Percentiles rank a stretch among this genome's conserved stretches.
Conservation (phyloP, 2,113 vertebrate genomes). For the Anhinga rufa region DNA sequence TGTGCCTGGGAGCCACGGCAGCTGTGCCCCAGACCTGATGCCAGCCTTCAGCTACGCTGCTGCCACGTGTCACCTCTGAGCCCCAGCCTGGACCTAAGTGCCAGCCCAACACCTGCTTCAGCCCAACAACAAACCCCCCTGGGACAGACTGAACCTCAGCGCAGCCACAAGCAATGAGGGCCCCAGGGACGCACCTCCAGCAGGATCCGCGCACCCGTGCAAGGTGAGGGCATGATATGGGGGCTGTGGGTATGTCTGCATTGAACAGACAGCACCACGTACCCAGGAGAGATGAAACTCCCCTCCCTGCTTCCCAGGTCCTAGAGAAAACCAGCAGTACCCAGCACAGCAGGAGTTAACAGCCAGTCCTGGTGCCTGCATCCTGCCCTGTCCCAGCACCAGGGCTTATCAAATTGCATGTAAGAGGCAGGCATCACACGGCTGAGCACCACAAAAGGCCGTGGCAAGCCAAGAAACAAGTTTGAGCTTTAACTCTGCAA, state of each 20-base stretch:
- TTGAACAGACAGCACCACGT: fast-evolving
- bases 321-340: neutral
- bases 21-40: neutral
- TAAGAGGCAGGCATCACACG: neutral
- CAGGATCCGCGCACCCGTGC: fast-evolving
- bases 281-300: neutral
- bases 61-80: neutral
- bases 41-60: neutral
- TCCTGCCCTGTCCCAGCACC: conserved; percentile 47
- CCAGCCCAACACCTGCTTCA: neutral
- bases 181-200: fast-evolving
- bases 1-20: neutral
- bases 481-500: conserved; percentile 41
- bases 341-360: conserved; percentile 39
- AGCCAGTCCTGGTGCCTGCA: neutral
- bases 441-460: conserved; percentile 47
- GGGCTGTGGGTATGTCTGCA: neutral
- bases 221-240: fast-evolving
- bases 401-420: conserved; percentile 46
- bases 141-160: neutral
- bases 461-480: conserved; percentile 37
- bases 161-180: neutral
- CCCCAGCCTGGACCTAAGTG: neutral
- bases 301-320: neutral
- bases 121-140: neutral